These are phyloP conservation scores for Phoxinus dragarum DNA, from an alignment of 2,797 vertebrate genomes.

Conservation along the genomic window DNA sequence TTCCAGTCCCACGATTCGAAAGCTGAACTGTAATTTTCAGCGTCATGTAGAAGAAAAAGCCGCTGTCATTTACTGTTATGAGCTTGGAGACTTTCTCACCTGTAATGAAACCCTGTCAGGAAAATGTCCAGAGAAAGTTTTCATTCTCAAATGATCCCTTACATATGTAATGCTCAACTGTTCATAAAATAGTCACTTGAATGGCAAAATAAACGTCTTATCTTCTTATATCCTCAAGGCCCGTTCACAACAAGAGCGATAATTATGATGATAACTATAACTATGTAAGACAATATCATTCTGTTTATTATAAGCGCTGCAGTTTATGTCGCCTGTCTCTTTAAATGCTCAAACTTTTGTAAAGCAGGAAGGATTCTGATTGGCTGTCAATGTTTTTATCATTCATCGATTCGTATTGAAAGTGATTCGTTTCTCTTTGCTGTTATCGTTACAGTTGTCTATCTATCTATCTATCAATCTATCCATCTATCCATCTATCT, in stretches of 20 bases:
- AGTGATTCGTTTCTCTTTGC: too few relatives aligned
- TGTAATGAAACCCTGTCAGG: slow-evolving; percentile 38
- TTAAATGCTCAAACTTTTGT: too few relatives aligned
- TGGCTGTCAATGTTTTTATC: too few relatives aligned
- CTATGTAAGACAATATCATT: too few relatives aligned
- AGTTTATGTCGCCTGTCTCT: too few relatives aligned
- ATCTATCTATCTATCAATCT: too few relatives aligned
- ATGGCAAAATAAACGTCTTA: not conserved
- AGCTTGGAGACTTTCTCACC: slow-evolving; percentile 45
- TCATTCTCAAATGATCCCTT: not conserved
- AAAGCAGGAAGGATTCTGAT: too few relatives aligned
- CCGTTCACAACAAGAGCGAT: too few relatives aligned
- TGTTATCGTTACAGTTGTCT: too few relatives aligned
- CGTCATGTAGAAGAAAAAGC: slow-evolving; percentile 57
- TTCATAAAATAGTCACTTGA: not conserved
- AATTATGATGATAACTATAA: not conserved
- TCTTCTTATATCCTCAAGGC: not conserved
- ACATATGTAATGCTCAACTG: not conserved
- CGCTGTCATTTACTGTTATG: slow-evolving; percentile 56
- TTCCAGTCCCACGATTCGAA: slow-evolving; percentile 51
- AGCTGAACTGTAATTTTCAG: slow-evolving; percentile 59
- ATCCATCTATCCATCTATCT: too few relatives aligned
- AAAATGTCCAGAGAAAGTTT: not conserved
- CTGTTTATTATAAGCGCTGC: too few relatives aligned
- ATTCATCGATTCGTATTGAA: too few relatives aligned